phyloP scores from a whole-genome alignment of 2,797 vertebrate genomes.

The Syngnathus acus region DNA sequence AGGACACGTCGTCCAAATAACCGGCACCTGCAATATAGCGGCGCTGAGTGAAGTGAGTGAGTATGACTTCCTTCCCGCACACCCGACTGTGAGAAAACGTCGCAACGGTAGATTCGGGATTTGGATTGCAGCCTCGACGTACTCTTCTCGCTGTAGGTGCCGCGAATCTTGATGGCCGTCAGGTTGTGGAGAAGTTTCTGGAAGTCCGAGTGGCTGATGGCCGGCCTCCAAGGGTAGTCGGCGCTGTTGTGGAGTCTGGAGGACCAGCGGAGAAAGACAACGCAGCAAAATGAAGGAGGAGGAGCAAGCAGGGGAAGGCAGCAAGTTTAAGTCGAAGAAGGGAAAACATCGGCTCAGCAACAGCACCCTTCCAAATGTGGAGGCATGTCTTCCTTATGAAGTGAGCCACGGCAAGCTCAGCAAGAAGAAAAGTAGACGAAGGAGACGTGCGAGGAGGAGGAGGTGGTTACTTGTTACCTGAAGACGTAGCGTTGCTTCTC shows the following conservation, averaged over 20 bases:
- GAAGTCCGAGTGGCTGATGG: conserved; percentile 80
- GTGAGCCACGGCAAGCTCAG: too few relatives aligned
- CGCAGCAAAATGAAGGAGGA: background rate
- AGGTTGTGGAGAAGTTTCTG: conserved; percentile 92
- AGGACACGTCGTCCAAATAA: conserved; percentile 81
- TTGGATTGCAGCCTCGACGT: conserved; percentile 27
- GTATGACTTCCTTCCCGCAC: background rate
- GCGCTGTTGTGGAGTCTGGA: conserved; percentile 85
- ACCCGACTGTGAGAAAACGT: too few relatives aligned
- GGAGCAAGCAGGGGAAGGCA: background rate
- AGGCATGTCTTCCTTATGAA: too few relatives aligned
- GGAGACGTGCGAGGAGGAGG: too few relatives aligned
- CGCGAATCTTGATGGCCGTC: conserved; percentile 89
- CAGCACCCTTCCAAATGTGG: too few relatives aligned
- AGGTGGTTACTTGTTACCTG: conserved; percentile 65
- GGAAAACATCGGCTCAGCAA: too few relatives aligned
- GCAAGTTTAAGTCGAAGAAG: background rate
- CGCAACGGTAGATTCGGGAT: too few relatives aligned
- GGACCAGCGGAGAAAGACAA: background rate
- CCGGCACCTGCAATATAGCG: conserved; percentile 73
- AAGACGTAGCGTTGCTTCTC: conserved; percentile 78
- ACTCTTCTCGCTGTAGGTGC: conserved; percentile 93
- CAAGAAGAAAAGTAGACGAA: too few relatives aligned
- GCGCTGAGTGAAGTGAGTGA: background rate
- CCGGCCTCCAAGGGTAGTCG: conserved; percentile 88